phyloP scores from a whole-genome alignment of 2,797 vertebrate genomes.

The Fringilla coelebs region DNA sequence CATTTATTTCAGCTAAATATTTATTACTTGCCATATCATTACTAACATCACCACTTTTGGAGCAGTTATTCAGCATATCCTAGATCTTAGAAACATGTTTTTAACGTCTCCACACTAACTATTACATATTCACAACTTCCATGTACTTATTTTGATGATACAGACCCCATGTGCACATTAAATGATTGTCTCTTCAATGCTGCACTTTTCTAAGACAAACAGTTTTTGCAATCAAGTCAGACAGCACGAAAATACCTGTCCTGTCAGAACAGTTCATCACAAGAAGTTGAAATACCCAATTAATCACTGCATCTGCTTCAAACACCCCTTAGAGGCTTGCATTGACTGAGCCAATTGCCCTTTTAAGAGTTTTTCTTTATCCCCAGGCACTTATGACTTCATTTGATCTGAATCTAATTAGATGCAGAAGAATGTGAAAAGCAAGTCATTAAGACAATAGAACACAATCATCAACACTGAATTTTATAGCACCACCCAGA shows the following conservation, averaged over 20 bases:
- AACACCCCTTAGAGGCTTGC: conserved; percentile 7
- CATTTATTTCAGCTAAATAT: background rate
- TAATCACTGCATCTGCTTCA: conserved; percentile 43
- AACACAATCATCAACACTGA: background rate
- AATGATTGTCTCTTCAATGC: background rate
- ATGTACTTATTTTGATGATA: background rate
- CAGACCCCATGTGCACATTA: background rate
- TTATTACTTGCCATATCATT: background rate
- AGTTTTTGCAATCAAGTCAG: background rate
- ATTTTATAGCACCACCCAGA: background rate
- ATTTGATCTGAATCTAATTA: conserved; percentile 62
- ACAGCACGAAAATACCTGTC: conserved; percentile 52
- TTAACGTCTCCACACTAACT: background rate
- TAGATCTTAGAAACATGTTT: background rate
- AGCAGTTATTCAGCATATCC: background rate
- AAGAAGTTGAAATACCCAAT: conserved; percentile 45
- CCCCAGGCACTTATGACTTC: conserved; percentile 38
- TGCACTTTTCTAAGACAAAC: background rate
- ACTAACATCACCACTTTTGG: background rate
- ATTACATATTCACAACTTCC: background rate
- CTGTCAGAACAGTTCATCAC: conserved; percentile 37
- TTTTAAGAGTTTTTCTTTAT: conserved; percentile 53
- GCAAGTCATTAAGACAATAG: conserved; percentile 29
- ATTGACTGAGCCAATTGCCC: conserved; percentile 34
- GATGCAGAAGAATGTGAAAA: conserved; percentile 35